These are phyloP conservation scores for Plectrocnemia conspersa DNA, from an alignment of 1,140 invertebrate genomes.

Conservation along the genomic window DNA sequence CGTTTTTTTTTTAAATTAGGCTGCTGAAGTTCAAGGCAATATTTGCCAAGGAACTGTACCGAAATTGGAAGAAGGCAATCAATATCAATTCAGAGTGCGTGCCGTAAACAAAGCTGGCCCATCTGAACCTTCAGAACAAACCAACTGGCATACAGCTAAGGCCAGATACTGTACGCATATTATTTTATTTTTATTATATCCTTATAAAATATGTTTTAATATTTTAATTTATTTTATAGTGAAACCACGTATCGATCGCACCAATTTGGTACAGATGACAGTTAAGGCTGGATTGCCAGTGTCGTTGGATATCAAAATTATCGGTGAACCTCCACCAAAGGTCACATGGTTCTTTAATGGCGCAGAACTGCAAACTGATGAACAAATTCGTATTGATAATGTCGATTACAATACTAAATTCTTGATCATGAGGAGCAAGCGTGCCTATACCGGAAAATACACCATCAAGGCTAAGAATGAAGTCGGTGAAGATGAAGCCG, in stretches of 20 bases:
- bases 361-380: constrained; percentile 62
- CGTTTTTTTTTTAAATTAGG: constrained; percentile 43
- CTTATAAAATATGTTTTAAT: background rate
- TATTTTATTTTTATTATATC: background rate
- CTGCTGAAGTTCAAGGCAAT: constrained; percentile 72
- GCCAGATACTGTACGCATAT: constrained; percentile 76
- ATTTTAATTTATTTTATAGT: constrained; percentile 55
- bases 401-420: constrained; percentile 89
- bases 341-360: constrained; percentile 87
- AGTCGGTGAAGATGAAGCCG: constrained; percentile 89
- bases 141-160: constrained; percentile 92
- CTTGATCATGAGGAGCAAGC: constrained; percentile 74
- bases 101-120: constrained; percentile 95
- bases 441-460: constrained; percentile 86
- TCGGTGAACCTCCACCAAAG: constrained; percentile 88
- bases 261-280: constrained; percentile 75
- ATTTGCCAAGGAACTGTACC: constrained; percentile 77
- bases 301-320: constrained; percentile 85
- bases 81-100: constrained; percentile 90
- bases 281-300: constrained; percentile 91
- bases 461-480: constrained; percentile 87
- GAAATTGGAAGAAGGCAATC: constrained; percentile 88
- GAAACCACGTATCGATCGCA: constrained; percentile 89
- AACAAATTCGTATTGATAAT: constrained; percentile 73
- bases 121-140: constrained; percentile 91